Evolutionary conservation across 1,140 invertebrate genomes (phyloP), one percentile per base, ranked within the genome.

Genomic region (Drosophila melanica): DNA sequence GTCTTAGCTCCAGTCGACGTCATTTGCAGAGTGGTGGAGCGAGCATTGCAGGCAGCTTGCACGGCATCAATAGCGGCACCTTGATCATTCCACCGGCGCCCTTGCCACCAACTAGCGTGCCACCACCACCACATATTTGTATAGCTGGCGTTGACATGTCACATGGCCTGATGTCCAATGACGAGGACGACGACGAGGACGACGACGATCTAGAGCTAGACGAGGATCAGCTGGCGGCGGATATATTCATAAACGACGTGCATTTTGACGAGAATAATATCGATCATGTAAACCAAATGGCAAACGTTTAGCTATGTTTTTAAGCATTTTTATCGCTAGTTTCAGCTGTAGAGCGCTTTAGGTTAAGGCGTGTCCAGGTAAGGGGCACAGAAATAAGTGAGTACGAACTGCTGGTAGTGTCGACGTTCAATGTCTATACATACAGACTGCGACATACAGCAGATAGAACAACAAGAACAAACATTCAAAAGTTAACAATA

Each of bases 401-500:
- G 70, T 57, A n/a, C 68, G 55, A 59, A 16, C 27, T 48, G 55
- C 35, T 39, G 44, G 33, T 54, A 50, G 11, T 30, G 44, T 44
- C 50, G 14, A 41, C 37, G 48, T 54, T 65, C 6, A 68, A 27
- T 68, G 39, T 67, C 59, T 67, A 77, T 27, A 58, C n/a, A n/a
- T 18, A 75, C 35, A 66, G 11, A 65, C 63, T 55, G 54, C 47
- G 35, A 75, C 51, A 71, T 44, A 55, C 44, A 48, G 62, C 59
- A 69, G 42, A 47, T 65, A 65, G 60, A 79, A 63, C 27, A 67
- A 65, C 63, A 76, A 68, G 62, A 81, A 79, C 75, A 86, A 75
- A 80, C 76, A 87, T 86, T 90, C 86, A 90, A 90, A 90, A 90
- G 87, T 90, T 90, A 90, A 90, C 87, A 90, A 90, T 86, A 90